Evolutionary conservation across 2,113 vertebrate species (phyloP).

Genomic region (Etia nguti): DNA sequence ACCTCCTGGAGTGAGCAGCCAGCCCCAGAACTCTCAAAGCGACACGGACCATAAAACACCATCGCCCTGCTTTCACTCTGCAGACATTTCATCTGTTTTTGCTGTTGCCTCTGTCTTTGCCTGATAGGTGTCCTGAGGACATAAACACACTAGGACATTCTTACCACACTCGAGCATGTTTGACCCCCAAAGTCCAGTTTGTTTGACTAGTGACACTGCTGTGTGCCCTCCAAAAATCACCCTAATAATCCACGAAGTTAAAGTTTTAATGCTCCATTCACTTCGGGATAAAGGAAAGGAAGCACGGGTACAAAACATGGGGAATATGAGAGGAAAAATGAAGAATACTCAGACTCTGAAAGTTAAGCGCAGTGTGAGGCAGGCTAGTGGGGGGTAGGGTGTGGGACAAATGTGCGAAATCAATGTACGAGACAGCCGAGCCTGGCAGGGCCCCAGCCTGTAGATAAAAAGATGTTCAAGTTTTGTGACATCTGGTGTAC

Average conservation of each 20-base stretch:
- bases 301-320: neutral
- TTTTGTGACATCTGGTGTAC: neutral
- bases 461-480: neutral
- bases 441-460: neutral
- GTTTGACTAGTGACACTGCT: neutral
- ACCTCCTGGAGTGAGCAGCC: neutral
- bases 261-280: neutral
- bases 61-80: neutral
- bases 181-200: neutral
- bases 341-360: neutral
- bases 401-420: neutral
- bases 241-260: neutral
- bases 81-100: neutral
- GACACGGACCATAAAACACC: neutral
- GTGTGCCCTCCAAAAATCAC: neutral
- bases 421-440: neutral
- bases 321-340: neutral
- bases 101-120: neutral
- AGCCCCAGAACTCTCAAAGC: neutral
- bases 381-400: neutral
- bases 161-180: rapidly evolving
- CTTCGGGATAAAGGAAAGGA: neutral
- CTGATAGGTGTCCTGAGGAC: neutral
- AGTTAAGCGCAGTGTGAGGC: neutral
- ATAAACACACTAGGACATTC: neutral